Conservation (phyloP, 2,797 vertebrate genomes). For the Smutsia temminckii region DNA sequence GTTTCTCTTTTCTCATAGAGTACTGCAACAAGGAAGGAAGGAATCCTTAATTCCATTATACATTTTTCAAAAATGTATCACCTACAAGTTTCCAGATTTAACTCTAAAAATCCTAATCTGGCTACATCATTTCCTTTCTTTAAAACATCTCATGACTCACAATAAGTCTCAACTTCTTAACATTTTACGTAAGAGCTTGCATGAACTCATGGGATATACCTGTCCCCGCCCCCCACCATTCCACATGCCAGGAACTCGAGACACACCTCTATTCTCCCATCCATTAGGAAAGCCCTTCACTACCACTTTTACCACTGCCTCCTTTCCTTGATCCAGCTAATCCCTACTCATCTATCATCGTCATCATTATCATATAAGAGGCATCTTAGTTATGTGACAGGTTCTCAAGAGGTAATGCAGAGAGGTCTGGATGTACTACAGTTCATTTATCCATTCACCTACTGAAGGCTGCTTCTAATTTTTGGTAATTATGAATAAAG, state of each 20-base stretch:
- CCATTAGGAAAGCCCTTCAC: background rate
- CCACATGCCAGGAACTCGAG: background rate
- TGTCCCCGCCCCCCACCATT: rapidly evolving
- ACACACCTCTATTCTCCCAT: background rate
- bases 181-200: rapidly evolving
- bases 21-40: background rate
- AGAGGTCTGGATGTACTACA: background rate
- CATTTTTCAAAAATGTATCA: background rate
- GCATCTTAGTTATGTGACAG: background rate
- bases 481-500: background rate
- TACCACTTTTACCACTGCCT: rapidly evolving
- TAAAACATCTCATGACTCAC: background rate
- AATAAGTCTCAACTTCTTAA: background rate
- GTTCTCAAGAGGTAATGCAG: background rate
- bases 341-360: background rate
- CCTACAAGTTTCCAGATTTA: background rate
- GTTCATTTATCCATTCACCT: background rate
- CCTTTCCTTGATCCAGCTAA: background rate
- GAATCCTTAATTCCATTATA: background rate
- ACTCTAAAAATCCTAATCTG: background rate
- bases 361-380: background rate
- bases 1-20: background rate
- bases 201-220: too few species aligned
- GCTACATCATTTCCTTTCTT: background rate
- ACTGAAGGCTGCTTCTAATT: background rate